Conservation (phyloP, 2,888 invertebrate genomes). For the Agapetus fuscipes region DNA sequence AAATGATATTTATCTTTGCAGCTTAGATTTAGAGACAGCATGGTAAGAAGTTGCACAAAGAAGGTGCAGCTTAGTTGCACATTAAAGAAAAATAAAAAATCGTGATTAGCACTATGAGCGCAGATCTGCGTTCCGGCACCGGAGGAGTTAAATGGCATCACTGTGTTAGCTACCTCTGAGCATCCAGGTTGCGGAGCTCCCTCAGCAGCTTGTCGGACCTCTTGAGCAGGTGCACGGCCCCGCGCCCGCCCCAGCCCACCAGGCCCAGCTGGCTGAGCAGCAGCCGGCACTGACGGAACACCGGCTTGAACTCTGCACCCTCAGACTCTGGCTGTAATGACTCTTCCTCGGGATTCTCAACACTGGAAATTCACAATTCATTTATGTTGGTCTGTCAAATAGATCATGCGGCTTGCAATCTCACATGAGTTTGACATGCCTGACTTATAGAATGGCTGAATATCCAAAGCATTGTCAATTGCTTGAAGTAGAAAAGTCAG, state of each 20-base stretch:
- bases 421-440: too few relatives aligned
- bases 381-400: too few relatives aligned
- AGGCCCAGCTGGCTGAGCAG: constrained; percentile 88
- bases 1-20: too few relatives aligned
- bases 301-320: constrained; percentile 45
- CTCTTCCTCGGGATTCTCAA: constrained; percentile 19
- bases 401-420: too few relatives aligned
- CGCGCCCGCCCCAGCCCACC: constrained; percentile 80
- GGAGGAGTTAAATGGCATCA: too few relatives aligned
- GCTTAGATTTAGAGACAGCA: too few relatives aligned
- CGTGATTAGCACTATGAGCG: too few relatives aligned
- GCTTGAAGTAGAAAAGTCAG: background rate
- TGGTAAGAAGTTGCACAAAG: too few relatives aligned
- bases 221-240: constrained; percentile 74
- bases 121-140: too few relatives aligned
- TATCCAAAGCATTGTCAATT: background rate
- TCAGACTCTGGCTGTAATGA: constrained; percentile 38
- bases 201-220: constrained; percentile 83
- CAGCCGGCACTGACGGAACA: constrained; percentile 78
- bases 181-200: constrained; percentile 87
- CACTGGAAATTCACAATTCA: constrained; percentile 15
- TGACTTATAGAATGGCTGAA: too few relatives aligned
- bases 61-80: too few relatives aligned
- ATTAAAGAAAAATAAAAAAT: too few relatives aligned
- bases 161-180: constrained; percentile 66